Evolutionary conservation across 2,797 vertebrate genomes (phyloP), one percentile per base, ranked within the genome.

Genomic region (Molothrus aeneus): DNA sequence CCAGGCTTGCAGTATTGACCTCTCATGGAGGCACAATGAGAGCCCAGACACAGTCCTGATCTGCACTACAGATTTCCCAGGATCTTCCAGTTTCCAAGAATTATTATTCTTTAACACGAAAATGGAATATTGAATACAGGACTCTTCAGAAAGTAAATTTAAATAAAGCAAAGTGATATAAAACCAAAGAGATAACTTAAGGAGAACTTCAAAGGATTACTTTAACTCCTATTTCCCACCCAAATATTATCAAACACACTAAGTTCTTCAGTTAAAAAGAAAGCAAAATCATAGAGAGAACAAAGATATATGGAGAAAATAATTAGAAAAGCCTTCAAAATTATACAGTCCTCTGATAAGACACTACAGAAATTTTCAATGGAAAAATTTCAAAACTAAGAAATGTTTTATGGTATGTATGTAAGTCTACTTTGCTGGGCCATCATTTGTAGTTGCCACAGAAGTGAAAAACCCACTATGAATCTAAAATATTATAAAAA

Each of bases 11-110:
- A 70, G 5, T 32, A 51, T 2, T 13, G 29, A 63, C 11, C 36
- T 48, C 59, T 53, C 0, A 0, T 19, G 59, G 36, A 90, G 25
- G 20, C 64, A 71, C 0, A 2, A 51, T 2, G 14, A 12, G 40
- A 93, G 71, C 26, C 32, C n/a, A 63, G 68, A 34, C 11, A 65
- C 26, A 54, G 40, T 50, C 40, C 50, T 90, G 31, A 73, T 65
- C 51, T 50, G 11, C 83, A 25, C 12, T 80, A 65, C 13, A 72
- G 15, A 71, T 71, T 48, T 47, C 40, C 53, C 38, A 34, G 8
- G 21, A 78, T 57, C 65, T 88, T 83, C 21, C 50, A 26, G 1
- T 47, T 93, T 20, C 69, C 61, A 64, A 64, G 17, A 93, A 83
- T 66, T 74, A 54, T 64, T 22, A 71, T 42, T 86, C 29, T 86